Evolutionary conservation across 2,888 invertebrate species (phyloP), one percentile per base, ranked within the genome.

Genomic region (Marronus borbonicus): DNA sequence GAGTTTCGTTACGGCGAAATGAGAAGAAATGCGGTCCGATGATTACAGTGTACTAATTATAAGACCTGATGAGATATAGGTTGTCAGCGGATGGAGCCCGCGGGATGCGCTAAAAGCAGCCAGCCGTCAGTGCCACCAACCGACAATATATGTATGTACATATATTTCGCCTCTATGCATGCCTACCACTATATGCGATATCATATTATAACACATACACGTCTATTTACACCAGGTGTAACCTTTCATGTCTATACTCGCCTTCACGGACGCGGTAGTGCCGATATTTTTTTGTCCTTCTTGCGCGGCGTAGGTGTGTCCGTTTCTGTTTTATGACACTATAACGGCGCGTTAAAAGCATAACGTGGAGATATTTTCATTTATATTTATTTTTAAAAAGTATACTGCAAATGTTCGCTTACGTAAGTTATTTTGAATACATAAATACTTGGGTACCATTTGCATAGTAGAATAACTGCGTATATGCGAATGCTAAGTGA

Each of bases 41-140:
- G 82, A 83, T 83, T 83, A 82, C 82, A 79, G 80, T 69, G 76
- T 62, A 81, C 82, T 83, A 84, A 84, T 84, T 84, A 83, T 81
- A 60, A 81, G 82, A 77, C 80, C 79, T 82, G 83, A 83, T 82
- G 83, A 82, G 82, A 81, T 82, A 80, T 81, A 76, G 83, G 81
- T 80, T 81, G 81, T 81, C 80, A 80, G 10, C 81, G 39, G 82
- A 83, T 82, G 82, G 82, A 82, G 81, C 81, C 82, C 80, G 81
- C 80, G 80, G 82, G 82, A 75, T 70, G 68, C 77, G 77, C 80
- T 55, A 66, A 60, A 76, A 76, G 77, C 77, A 70, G 44, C 44
- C 60, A 60, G 60, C 55, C 55, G 8, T 0, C 55, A 24, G 60
- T 14, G 62, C 31, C 10, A 31, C 62, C 36, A 14, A 3, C 5